These are phyloP conservation scores for Homarus americanus DNA, from an alignment of 1,140 invertebrate species.

Conservation along the genomic window DNA sequence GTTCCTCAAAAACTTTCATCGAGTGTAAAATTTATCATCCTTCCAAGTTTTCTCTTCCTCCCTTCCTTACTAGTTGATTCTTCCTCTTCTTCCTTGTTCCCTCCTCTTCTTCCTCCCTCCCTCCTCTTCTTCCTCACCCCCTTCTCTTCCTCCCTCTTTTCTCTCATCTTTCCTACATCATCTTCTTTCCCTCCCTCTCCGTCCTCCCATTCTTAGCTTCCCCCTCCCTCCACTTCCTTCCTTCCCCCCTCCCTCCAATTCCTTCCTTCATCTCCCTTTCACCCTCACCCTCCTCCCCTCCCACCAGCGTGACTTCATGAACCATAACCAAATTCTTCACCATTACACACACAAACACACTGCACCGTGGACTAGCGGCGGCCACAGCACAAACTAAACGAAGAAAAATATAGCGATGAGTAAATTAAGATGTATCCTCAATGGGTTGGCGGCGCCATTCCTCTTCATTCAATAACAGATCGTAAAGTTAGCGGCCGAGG, in stretches of 20 bases:
- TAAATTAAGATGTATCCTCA: constrained; percentile 33
- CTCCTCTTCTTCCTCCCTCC: neutral
- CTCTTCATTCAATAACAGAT: constrained; percentile 44
- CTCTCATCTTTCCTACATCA: neutral
- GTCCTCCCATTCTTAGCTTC: neutral
- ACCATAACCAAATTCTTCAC: neutral
- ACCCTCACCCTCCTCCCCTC: neutral
- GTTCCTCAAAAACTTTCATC: no score
- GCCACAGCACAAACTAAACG: neutral
- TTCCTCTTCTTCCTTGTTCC: no score
- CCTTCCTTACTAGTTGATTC: no score
- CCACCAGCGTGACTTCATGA: neutral
- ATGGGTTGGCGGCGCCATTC: neutral
- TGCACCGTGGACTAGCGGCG: neutral
- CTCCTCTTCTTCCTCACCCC: neutral
- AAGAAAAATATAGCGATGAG: constrained; percentile 21
- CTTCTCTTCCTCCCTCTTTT: neutral
- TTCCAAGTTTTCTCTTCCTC: no score
- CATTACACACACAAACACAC: neutral
- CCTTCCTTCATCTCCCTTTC: neutral
- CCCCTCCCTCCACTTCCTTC: neutral
- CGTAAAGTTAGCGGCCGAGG: constrained; percentile 1
- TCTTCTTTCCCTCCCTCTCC: neutral
- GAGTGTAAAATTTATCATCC: no score
- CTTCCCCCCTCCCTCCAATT: neutral